Conservation (phyloP, 2,797 vertebrate genomes). For the Sebastes trivittatus region DNA sequence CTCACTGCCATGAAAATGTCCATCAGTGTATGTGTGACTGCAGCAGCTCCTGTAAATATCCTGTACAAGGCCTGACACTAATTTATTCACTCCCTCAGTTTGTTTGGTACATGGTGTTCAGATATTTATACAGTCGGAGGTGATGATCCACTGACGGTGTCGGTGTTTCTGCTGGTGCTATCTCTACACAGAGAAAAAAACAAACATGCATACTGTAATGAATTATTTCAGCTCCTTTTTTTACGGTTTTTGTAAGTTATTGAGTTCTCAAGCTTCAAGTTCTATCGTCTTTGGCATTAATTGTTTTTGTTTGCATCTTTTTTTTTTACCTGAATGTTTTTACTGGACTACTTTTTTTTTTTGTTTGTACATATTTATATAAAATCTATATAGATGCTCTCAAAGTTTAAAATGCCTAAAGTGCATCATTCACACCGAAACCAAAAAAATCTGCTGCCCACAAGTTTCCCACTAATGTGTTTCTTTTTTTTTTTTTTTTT, state of each 20-base stretch:
- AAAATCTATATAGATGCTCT: conserved; percentile 80
- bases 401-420: conserved; percentile 78
- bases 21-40: conserved; percentile 40
- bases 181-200: conserved; percentile 69
- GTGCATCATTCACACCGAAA: conserved; percentile 89
- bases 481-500: conserved; percentile 19
- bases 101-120: conserved; percentile 70
- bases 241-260: conserved; percentile 82
- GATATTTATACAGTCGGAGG: conserved; percentile 68
- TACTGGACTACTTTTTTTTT: conserved; percentile 73
- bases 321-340: conserved; percentile 76
- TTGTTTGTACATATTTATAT: conserved; percentile 87
- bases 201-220: conserved; percentile 77
- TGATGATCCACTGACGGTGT: conserved; percentile 59
- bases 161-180: conserved; percentile 84
- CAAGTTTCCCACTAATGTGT: conserved; percentile 62
- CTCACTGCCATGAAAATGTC: conserved; percentile 65
- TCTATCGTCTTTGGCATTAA: conserved; percentile 78
- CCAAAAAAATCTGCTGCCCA: conserved; percentile 89
- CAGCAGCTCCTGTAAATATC: conserved; percentile 76
- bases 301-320: conserved; percentile 53
- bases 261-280: conserved; percentile 75
- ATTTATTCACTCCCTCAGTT: conserved; percentile 88
- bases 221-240: conserved; percentile 62
- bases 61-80: conserved; percentile 90